phyloP scores from a whole-genome alignment of 2,888 invertebrate genomes.

The Melinopterus prodromus region DNA sequence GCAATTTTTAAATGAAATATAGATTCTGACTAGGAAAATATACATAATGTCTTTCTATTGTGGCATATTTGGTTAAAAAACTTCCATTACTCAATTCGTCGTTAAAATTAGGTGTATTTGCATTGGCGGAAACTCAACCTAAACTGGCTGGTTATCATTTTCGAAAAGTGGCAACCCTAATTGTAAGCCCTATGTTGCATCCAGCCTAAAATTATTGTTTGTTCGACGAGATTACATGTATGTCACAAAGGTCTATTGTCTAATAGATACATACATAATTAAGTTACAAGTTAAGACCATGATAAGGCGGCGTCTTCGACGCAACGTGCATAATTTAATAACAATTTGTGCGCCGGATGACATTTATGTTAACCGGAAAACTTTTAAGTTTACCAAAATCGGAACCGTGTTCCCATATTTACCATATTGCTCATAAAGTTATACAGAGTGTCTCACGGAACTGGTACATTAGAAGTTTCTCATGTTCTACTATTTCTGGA shows the following conservation, averaged over 20 bases:
- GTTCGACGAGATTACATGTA: background rate
- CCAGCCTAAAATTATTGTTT: background rate
- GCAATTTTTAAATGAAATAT: too few relatives aligned
- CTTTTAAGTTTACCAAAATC: background rate
- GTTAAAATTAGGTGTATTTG: too few relatives aligned
- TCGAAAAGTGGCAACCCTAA: background rate
- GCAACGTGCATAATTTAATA: background rate
- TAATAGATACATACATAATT: background rate
- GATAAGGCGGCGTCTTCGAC: background rate
- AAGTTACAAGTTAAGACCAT: background rate
- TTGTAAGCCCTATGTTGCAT: background rate
- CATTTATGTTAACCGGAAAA: background rate
- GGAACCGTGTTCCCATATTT: background rate
- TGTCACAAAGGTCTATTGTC: background rate
- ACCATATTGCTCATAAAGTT: background rate
- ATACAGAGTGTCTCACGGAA: background rate
- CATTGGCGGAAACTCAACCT: too few relatives aligned
- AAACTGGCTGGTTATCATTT: too few relatives aligned
- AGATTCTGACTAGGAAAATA: too few relatives aligned
- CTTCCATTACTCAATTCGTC: too few relatives aligned
- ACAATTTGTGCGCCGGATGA: background rate
- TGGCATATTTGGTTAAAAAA: too few relatives aligned
- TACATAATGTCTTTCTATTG: too few relatives aligned
- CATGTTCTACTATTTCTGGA: too few relatives aligned
- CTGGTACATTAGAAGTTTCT: too few relatives aligned